Conservation (phyloP, 2,113 vertebrate genomes). For the Heterotilapia buettikoferi region DNA sequence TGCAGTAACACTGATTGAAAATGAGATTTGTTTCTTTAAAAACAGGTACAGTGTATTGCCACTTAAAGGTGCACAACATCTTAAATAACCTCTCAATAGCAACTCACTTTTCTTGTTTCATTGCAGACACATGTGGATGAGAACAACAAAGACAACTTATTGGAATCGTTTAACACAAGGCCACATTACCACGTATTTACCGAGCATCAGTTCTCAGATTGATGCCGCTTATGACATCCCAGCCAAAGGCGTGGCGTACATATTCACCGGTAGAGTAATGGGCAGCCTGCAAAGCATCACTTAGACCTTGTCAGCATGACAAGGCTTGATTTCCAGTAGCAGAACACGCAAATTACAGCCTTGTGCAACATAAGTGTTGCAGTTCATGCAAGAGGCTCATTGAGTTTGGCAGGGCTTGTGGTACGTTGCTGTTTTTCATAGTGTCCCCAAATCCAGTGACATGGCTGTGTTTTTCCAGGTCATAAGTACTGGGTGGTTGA, state of each 20-base stretch:
- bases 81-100: not conserved
- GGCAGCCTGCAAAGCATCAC: constrained; percentile 21
- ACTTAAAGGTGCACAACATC: not conserved
- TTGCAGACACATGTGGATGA: constrained; percentile 59
- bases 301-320: constrained; percentile 45
- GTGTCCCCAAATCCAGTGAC: constrained; percentile 22
- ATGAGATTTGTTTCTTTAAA: constrained; percentile 65
- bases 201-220: constrained; percentile 36
- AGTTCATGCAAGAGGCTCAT: constrained; percentile 24
- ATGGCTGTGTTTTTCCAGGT: constrained; percentile 56
- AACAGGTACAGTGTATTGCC: constrained; percentile 31
- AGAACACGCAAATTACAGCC: constrained; percentile 44
- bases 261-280: constrained; percentile 65
- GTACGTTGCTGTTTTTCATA: constrained; percentile 29
- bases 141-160: constrained; percentile 28
- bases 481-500: constrained; percentile 66
- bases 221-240: constrained; percentile 65
- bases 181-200: constrained; percentile 42
- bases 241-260: constrained; percentile 45
- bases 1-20: constrained; percentile 55
- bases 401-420: constrained; percentile 32
- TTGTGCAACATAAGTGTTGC: constrained; percentile 34
- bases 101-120: not conserved
- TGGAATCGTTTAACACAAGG: constrained; percentile 51
- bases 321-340: constrained; percentile 31